Conservation (phyloP, 2,888 invertebrate genomes). For the Helobdella robusta region DNA sequence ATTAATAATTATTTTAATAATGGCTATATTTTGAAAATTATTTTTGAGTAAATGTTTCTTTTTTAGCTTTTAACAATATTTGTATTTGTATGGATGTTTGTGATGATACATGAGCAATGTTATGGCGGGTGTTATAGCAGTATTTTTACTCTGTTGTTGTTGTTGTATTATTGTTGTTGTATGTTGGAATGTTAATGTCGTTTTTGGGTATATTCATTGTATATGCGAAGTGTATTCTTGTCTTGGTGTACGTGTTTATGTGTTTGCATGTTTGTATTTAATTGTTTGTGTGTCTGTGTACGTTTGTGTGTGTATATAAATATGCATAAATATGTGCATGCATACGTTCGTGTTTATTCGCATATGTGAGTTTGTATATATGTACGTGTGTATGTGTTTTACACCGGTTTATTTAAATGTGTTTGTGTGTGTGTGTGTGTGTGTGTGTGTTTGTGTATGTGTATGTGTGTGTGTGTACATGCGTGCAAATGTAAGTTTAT, state of each 20-base stretch:
- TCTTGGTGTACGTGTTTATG: constrained; percentile 11
- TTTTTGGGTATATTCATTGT: background rate
- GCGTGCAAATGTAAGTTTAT: background rate
- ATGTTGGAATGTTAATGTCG: no score
- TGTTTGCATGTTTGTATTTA: constrained; percentile 9
- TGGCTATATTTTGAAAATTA: no score
- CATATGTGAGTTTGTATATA: constrained; percentile 12
- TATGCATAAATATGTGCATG: constrained; percentile 5
- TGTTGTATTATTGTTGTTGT: no score
- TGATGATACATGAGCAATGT: no score
- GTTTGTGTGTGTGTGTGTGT: constrained; percentile 16
- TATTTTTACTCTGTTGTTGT: no score
- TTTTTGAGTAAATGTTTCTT: no score
- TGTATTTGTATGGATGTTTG: no score
- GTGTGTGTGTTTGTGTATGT: constrained; percentile 16
- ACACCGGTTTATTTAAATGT: constrained; percentile 13
- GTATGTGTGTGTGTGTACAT: constrained; percentile 10
- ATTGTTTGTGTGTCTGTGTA: constrained; percentile 11
- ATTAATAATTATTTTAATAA: no score
- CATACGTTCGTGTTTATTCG: constrained; percentile 5
- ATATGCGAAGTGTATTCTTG: constrained; percentile 12
- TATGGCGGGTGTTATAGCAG: no score
- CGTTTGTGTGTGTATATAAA: constrained; percentile 12
- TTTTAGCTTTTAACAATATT: no score
- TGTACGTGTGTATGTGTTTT: constrained; percentile 16